Base-by-base conservation (phyloP, 2,888 invertebrate species). In the Syritta pipiens region DNA sequence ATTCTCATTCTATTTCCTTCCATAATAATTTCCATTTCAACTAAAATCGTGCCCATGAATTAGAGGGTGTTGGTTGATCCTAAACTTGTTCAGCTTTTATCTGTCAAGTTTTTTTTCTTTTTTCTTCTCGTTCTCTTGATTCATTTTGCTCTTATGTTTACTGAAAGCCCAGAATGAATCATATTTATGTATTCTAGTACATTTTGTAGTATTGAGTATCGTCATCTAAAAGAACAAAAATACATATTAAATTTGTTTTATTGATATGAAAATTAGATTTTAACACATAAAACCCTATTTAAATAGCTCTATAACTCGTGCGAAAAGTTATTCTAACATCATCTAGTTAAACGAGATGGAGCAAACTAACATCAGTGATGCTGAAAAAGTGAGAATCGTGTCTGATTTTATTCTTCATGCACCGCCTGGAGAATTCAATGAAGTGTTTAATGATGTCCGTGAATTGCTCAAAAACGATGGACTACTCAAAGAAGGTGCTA, bases 401-500 rank as follows among this genome's bases (percentile, higher is more conserved):
- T 97, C 98, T 84, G 96, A 98, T 92, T 99, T 99, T 91, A 97
- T 99, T 88, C 91, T 98, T 81, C 98, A 99, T 91, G 97, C 99
- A 77, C 99, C 99, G 71, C 99, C 99, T 65, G 99, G 99, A 84
- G 99, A 99, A 92, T 99, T 99, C 89, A 99, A 99, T 90, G 99
- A 99, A 92, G 99, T 99, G 82, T 98, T 99, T 89, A 98, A 98
- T 90, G 97, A 97, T 91, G 97, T 97, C 83, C 92, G 97, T 86
- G 95, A 95, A 84, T 90, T 97, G 83, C 90, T 99, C 83, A 97
- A 97, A 90, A 97, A 99, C 91, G 99, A 99, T 90, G 94, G 93
- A 84, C 91, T 99, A 82, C 91, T 99, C 81, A 97, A 97, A 90
- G 98, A 98, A 90, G 97, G 97, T 85, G 97, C 97, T 82, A 96